Evolutionary conservation across 2,888 invertebrate genomes (phyloP).

Genomic region (Ectemnius continuus): DNA sequence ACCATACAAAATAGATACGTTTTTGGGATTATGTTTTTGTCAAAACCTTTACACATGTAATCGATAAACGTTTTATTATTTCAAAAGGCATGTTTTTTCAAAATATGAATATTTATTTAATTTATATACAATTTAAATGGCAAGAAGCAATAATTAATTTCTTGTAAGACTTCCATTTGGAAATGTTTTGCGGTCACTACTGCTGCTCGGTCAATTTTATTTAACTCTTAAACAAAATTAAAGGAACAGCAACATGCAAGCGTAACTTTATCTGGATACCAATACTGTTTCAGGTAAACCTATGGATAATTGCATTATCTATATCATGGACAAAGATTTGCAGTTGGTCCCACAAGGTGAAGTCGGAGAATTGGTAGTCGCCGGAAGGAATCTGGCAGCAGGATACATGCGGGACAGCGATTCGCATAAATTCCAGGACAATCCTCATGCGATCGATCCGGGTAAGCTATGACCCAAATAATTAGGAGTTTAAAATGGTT

Average conservation of each 20-base stretch:
- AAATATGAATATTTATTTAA: no score
- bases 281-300: conserved; percentile 82
- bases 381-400: conserved; percentile 88
- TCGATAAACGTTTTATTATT: no score
- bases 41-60: no score
- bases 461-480: conserved; percentile 70
- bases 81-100: no score
- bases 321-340: conserved; percentile 87
- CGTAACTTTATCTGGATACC: neutral
- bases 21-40: no score
- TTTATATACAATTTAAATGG: no score
- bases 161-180: no score
- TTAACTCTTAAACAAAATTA: neutral
- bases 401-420: conserved; percentile 90
- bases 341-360: conserved; percentile 85
- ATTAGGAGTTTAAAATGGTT: no score
- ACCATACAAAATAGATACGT: no score
- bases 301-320: conserved; percentile 89
- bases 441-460: conserved; percentile 84
- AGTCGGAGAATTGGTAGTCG: conserved; percentile 90
- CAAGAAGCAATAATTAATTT: no score
- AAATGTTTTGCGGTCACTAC: no score
- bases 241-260: neutral
- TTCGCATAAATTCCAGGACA: conserved; percentile 86
- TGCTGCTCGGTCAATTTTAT: no score